Conservation (phyloP, 1,140 invertebrate species). For the Ostrea denselamellosa region DNA sequence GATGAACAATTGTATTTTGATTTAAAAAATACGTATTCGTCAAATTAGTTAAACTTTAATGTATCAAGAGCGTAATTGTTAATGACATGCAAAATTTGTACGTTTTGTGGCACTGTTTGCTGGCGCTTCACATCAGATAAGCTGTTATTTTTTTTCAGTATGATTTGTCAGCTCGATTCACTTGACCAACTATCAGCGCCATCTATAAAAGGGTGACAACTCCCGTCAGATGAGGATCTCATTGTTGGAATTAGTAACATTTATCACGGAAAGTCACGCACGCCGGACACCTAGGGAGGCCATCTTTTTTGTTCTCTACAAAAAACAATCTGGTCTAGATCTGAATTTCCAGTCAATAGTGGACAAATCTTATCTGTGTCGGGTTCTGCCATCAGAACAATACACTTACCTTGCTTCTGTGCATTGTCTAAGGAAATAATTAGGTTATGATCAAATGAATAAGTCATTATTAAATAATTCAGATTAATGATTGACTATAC, state of each 20-base stretch:
- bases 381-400: slow-evolving; percentile 11
- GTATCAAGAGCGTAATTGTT: slow-evolving; percentile 9
- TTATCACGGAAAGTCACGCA: slow-evolving; percentile 25
- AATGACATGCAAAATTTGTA: slow-evolving; percentile 26
- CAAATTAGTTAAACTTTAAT: slow-evolving; percentile 1
- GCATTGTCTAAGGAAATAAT: slow-evolving; percentile 8
- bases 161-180: slow-evolving; percentile 31
- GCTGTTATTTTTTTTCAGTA: neutral
- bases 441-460: slow-evolving; percentile 34
- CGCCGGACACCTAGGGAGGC: slow-evolving; percentile 22
- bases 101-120: neutral
- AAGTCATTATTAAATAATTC: slow-evolving; percentile 36
- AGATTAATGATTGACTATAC: slow-evolving; percentile 6
- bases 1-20: slow-evolving; percentile 23
- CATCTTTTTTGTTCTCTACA: slow-evolving; percentile 26
- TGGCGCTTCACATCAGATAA: slow-evolving; percentile 20
- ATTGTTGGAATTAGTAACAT: neutral
- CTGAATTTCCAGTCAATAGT: slow-evolving; percentile 13
- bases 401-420: neutral
- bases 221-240: slow-evolving; percentile 20
- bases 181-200: slow-evolving; percentile 30
- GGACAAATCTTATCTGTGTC: neutral
- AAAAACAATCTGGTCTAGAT: slow-evolving; percentile 19
- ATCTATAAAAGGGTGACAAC: slow-evolving; percentile 33
- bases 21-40: slow-evolving; percentile 12